Conservation (phyloP, 1,140 invertebrate species). For the Conus ventricosus region DNA sequence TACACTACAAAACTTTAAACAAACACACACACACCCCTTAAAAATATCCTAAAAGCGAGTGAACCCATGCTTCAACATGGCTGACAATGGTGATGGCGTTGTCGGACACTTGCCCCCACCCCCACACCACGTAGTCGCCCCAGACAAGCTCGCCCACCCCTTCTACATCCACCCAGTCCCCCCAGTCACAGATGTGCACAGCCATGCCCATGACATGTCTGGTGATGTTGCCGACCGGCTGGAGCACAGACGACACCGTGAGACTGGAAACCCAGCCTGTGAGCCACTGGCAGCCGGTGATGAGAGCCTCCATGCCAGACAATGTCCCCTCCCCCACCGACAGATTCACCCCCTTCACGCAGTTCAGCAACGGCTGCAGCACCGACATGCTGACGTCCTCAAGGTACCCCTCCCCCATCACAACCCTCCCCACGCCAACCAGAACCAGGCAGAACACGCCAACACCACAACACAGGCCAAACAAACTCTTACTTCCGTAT, state of each 20-base stretch:
- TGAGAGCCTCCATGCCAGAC: neutral
- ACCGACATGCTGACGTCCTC: neutral
- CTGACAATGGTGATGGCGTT: neutral
- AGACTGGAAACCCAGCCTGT: too few relatives aligned
- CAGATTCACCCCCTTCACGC: neutral
- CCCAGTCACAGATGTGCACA: neutral
- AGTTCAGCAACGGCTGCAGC: neutral
- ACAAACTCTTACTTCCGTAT: conserved; percentile 67
- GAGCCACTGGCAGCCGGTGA: neutral
- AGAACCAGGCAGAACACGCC: neutral
- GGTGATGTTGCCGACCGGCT: neutral
- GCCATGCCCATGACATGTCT: neutral
- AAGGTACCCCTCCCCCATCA: neutral
- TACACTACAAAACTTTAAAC: neutral
- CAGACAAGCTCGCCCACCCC: neutral
- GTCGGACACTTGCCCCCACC: neutral
- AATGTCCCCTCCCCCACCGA: neutral
- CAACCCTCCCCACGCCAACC: neutral
- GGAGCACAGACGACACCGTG: neutral
- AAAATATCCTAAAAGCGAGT: neutral
- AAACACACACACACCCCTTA: neutral
- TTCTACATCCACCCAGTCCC: neutral
- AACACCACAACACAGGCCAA: conserved; percentile 21
- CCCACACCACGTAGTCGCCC: neutral
- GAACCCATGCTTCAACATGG: neutral